Evolutionary conservation across 2,113 vertebrate species (phyloP).

Genomic region (Tyto alba): DNA sequence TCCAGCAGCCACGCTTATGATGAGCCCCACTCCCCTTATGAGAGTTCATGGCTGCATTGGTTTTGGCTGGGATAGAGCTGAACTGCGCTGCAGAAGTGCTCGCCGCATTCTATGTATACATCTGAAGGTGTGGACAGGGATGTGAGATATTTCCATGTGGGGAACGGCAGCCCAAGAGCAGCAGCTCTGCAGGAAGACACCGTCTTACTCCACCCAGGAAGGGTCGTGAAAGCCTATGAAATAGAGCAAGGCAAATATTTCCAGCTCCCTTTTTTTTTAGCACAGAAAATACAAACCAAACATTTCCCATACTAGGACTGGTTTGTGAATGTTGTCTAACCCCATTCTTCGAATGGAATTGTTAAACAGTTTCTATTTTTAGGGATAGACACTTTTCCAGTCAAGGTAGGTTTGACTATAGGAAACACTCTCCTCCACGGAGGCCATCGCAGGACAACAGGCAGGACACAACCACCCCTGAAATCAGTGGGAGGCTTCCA

Average conservation of each 20-base stretch:
- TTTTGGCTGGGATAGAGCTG: neutral
- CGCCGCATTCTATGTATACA: accelerated
- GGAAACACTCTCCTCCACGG: neutral
- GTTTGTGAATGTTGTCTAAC: neutral
- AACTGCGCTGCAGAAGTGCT: neutral
- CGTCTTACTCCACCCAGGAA: neutral
- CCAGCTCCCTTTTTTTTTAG: neutral
- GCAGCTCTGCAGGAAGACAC: neutral
- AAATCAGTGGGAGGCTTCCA: neutral
- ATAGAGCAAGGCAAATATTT: neutral
- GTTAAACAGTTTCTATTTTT: neutral
- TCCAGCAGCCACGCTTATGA: neutral
- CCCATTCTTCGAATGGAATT: too few relatives aligned
- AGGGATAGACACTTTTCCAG: neutral
- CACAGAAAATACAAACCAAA: neutral
- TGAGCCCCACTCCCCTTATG: neutral
- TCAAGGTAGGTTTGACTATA: neutral
- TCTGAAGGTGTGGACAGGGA: neutral
- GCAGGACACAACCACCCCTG: neutral
- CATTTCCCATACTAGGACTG: neutral
- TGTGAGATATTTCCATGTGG: accelerated
- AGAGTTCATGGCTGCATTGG: neutral
- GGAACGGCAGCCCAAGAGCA: neutral
- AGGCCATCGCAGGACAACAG: neutral
- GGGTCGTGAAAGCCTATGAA: neutral